Conservation (phyloP, 2,888 invertebrate species). For the Drepana falcataria region DNA sequence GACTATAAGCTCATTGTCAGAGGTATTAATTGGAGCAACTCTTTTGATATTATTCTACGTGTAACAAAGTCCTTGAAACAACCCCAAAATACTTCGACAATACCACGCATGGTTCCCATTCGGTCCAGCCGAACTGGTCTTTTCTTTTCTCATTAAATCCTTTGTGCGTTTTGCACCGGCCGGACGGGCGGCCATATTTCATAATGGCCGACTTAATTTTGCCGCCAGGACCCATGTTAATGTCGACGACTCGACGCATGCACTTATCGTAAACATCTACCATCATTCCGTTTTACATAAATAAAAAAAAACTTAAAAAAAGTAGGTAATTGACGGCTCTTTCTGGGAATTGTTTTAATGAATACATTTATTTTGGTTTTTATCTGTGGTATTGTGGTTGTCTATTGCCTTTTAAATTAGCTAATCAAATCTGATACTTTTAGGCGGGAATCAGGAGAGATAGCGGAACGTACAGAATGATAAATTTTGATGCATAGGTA, state of each 20-base stretch:
- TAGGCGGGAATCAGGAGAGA: too few relatives aligned
- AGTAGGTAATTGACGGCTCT: conserved; percentile 16
- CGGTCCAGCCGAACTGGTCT: conserved; percentile 9
- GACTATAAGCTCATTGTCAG: too few relatives aligned
- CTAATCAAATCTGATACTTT: too few relatives aligned
- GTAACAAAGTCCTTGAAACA: neutral
- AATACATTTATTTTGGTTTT: too few relatives aligned
- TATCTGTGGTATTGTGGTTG: too few relatives aligned
- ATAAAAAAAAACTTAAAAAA: neutral
- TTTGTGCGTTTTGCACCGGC: conserved; percentile 23
- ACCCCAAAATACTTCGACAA: neutral
- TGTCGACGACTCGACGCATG: conserved; percentile 15
- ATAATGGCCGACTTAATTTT: conserved; percentile 23
- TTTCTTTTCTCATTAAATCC: conserved; percentile 27
- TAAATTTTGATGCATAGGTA: too few relatives aligned
- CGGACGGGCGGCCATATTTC: conserved; percentile 22
- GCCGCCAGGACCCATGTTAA: conserved; percentile 20
- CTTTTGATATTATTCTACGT: too few relatives aligned
- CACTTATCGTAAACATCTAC: conserved; percentile 22
- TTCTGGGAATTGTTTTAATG: neutral
- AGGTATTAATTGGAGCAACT: too few relatives aligned
- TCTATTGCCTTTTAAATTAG: too few relatives aligned
- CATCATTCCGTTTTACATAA: conserved; percentile 3
- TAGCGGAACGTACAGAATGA: too few relatives aligned
- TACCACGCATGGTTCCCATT: neutral